A percentile compares a stretch with the other conserved stretches of the same genome.
phyloP scores from a whole-genome alignment of 2,113 vertebrate species.

The Carollia perspicillata region DNA sequence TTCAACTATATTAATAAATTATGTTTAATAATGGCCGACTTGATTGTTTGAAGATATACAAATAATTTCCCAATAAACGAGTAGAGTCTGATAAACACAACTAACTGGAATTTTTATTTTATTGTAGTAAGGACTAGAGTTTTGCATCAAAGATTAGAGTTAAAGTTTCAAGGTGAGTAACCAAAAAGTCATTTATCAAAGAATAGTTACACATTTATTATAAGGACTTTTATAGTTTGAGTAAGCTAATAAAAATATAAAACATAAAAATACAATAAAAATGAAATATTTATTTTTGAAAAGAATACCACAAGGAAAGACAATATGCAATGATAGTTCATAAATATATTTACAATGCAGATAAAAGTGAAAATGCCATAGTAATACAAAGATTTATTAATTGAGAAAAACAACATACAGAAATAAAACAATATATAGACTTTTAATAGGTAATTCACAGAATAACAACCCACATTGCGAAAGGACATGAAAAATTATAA shows the following conservation, averaged over 20 bases:
- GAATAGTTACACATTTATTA: background rate
- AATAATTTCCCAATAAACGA: background rate
- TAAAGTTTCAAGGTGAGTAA: background rate
- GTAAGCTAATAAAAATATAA: background rate
- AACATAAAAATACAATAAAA: background rate
- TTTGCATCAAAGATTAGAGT: background rate
- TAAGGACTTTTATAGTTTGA: background rate
- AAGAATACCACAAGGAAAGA: background rate
- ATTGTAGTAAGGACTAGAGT: accelerated
- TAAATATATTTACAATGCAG: background rate
- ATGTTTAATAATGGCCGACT: background rate
- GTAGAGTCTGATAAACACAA: background rate
- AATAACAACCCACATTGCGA: background rate
- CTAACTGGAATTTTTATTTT: background rate
- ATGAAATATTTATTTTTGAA: background rate
- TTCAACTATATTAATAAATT: background rate
- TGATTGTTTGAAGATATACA: background rate
- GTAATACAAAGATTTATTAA: background rate
- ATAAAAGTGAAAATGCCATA: too few relatives aligned
- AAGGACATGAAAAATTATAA: background rate
- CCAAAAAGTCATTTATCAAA: background rate
- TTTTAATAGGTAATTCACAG: background rate
- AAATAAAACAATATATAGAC: background rate
- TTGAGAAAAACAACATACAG: background rate
- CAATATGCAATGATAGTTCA: background rate